phyloP scores from a whole-genome alignment of 2,113 vertebrate species.

The Athene noctua region DNA sequence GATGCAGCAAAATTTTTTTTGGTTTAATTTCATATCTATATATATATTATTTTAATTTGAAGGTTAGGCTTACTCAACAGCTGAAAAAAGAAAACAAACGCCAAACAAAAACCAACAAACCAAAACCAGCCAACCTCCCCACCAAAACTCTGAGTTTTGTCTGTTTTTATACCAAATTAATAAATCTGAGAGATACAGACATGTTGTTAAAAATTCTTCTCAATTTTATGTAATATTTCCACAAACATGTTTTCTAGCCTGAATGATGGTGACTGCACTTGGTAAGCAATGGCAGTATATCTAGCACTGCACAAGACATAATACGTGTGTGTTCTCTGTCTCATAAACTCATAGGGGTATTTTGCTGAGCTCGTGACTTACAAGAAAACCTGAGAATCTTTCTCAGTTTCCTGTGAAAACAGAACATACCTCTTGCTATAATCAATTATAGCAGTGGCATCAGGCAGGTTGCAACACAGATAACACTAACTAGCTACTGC shows the following conservation, averaged over 20 bases:
- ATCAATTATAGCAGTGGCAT: not conserved
- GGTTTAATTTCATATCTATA: not conserved
- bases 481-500: not conserved
- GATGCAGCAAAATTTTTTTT: not conserved
- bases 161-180: not conserved
- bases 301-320: not conserved
- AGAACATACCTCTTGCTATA: not conserved
- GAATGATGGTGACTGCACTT: not conserved
- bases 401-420: not conserved
- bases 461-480: not conserved
- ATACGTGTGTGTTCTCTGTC: not conserved
- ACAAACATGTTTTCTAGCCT: not conserved
- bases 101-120: too few species aligned
- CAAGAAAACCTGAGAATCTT: not conserved
- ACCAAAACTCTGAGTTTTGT: not conserved
- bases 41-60: not conserved
- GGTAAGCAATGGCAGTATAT: not conserved
- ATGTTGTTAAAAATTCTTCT: not conserved
- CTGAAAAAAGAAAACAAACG: not conserved
- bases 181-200: not conserved
- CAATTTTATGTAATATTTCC: not conserved
- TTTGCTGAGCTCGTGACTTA: not conserved
- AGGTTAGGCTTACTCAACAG: not conserved
- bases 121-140: not conserved
- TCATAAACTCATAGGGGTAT: not conserved